phyloP scores from a whole-genome alignment of 2,797 vertebrate species.

The Oreortyx pictus region DNA sequence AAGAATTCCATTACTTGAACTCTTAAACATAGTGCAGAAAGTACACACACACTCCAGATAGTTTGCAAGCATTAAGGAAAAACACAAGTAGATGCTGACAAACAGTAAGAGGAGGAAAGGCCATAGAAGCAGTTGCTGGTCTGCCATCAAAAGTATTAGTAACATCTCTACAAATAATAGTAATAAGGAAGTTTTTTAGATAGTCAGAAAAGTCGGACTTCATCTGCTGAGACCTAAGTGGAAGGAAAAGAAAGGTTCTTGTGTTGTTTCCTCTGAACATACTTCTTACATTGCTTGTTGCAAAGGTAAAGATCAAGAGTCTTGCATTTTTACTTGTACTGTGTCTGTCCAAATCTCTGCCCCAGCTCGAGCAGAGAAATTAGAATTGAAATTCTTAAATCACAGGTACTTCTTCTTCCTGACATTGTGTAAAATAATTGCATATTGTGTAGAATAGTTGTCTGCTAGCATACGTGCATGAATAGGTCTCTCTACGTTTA shows the following conservation, averaged over 20 bases:
- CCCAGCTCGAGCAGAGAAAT: not conserved
- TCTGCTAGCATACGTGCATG: not conserved
- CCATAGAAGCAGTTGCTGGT: not conserved
- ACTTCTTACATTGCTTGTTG: not conserved
- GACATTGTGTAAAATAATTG: not conserved
- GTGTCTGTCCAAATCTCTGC: not conserved
- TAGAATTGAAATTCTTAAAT: not conserved
- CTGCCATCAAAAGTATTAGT: not conserved
- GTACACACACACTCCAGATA: not conserved
- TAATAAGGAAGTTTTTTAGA: not conserved
- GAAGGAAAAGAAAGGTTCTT: not conserved
- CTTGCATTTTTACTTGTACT: not conserved
- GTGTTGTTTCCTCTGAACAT: not conserved
- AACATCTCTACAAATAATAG: not conserved
- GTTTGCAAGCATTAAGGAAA: not conserved
- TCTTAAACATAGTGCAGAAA: not conserved
- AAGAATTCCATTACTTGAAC: not conserved
- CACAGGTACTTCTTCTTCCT: not conserved
- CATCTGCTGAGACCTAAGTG: not conserved
- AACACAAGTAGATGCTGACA: not conserved
- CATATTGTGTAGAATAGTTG: not conserved
- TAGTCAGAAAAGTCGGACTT: not conserved
- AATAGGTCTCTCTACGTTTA: not conserved
- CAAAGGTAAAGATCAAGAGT: not conserved
- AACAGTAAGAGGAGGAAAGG: not conserved